phyloP scores from a whole-genome alignment of 2,888 invertebrate species.

The Epinotia nisella region DNA sequence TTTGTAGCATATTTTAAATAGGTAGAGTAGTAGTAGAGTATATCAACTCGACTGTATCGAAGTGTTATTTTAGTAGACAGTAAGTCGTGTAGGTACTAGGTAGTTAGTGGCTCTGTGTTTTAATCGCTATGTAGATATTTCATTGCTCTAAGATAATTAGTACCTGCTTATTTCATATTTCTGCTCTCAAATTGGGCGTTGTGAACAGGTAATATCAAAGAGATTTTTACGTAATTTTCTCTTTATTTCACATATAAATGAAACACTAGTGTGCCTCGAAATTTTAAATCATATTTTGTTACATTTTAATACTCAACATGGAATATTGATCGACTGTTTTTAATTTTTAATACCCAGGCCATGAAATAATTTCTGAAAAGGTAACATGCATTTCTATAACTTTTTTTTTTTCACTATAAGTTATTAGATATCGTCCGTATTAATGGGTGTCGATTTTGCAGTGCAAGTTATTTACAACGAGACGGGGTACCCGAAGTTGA shows the following conservation, averaged over 20 bases:
- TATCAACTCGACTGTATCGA: background rate
- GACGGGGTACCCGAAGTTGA: constrained; percentile 75
- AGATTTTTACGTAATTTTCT: constrained; percentile 3
- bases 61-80: constrained; percentile 6
- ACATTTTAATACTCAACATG: constrained; percentile 1
- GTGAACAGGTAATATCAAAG: constrained; percentile 7
- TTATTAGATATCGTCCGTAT: constrained; percentile 23
- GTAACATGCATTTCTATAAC: constrained; percentile 23
- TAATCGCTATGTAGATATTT: background rate
- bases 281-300: constrained; percentile 5
- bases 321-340: background rate
- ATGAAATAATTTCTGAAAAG: background rate
- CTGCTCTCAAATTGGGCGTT: background rate
- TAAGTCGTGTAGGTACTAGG: background rate
- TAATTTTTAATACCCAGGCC: background rate
- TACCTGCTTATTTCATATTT: constrained; percentile 5
- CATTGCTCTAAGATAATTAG: constrained; percentile 1
- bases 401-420: background rate
- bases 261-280: background rate
- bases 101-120: background rate
- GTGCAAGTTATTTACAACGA: constrained; percentile 69
- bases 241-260: background rate
- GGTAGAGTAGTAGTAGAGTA: no score
- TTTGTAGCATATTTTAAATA: constrained; percentile 2
- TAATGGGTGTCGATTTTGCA: constrained; percentile 58